Conservation (phyloP, 2,888 invertebrate species). For the Nymphalis c-album region DNA sequence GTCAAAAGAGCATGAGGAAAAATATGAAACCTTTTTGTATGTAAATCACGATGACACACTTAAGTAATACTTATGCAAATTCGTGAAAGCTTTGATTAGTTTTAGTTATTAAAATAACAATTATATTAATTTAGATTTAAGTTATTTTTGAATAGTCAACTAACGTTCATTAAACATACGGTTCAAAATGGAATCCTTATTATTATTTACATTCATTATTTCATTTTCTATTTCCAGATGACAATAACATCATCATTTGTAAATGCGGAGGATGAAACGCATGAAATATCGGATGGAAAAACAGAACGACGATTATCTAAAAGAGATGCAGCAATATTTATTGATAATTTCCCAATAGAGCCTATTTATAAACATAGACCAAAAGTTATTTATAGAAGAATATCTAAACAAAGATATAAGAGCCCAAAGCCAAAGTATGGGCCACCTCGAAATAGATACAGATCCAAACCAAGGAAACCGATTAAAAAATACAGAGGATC, state of each 20-base stretch:
- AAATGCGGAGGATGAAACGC: conserved; percentile 43
- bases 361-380: conserved; percentile 51
- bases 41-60: conserved; percentile 19
- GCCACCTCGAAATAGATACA: conserved; percentile 50
- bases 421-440: conserved; percentile 50
- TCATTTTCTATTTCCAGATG: conserved; percentile 57
- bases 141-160: neutral
- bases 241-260: conserved; percentile 55
- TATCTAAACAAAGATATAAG: conserved; percentile 49
- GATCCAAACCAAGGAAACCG: conserved; percentile 51
- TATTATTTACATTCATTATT: neutral
- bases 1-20: conserved; percentile 16
- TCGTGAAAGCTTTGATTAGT: conserved; percentile 16
- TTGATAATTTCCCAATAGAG: conserved; percentile 56
- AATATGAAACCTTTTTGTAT: conserved; percentile 27
- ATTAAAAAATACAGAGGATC: conserved; percentile 55
- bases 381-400: conserved; percentile 57
- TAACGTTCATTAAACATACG: neutral
- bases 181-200: neutral
- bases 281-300: conserved; percentile 44
- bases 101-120: neutral
- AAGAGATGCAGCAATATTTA: conserved; percentile 59
- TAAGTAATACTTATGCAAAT: conserved; percentile 24
- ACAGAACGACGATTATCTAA: conserved; percentile 45
- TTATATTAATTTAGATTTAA: neutral